These are phyloP conservation scores for Entelurus aequoreus DNA, from an alignment of 2,113 vertebrate species.

Conservation along the genomic window DNA sequence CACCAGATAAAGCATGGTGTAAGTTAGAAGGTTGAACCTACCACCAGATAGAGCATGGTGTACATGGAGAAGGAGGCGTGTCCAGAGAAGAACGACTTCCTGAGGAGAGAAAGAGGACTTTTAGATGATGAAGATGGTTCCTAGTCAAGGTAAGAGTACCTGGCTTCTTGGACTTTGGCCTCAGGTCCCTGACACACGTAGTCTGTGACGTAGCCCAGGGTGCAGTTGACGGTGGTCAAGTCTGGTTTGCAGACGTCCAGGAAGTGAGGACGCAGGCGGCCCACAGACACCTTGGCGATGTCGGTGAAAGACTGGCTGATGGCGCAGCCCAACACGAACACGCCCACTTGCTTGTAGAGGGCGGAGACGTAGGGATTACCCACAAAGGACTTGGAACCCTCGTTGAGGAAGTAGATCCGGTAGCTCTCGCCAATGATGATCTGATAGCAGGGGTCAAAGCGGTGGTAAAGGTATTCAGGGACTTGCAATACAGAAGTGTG, in stretches of 20 bases:
- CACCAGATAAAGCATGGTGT: no score
- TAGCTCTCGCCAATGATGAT: constrained; percentile 82
- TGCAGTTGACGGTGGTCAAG: constrained; percentile 78
- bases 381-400: constrained; percentile 73
- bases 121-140: no score
- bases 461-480: background rate
- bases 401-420: constrained; percentile 78
- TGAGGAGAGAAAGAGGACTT: constrained; percentile 36
- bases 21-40: constrained; percentile 60
- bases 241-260: constrained; percentile 82
- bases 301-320: constrained; percentile 87
- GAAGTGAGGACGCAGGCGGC: constrained; percentile 88
- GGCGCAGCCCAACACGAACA: constrained; percentile 80
- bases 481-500: background rate
- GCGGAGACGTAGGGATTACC: constrained; percentile 89
- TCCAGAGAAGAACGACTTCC: constrained; percentile 90
- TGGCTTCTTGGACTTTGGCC: constrained; percentile 81
- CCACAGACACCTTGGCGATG: constrained; percentile 89
- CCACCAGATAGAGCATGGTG: constrained; percentile 91
- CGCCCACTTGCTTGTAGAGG: constrained; percentile 83
- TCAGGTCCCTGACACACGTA: constrained; percentile 77
- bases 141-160: constrained; percentile 59
- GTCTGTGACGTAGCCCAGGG: constrained; percentile 79
- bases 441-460: constrained; percentile 51
- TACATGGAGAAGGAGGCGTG: constrained; percentile 96